Percentiles rank a stretch among this genome's conserved stretches.
Evolutionary conservation across 92 coral and sea anemone genomes (phyloP).

Genomic region (Zoanthus gigantus): DNA sequence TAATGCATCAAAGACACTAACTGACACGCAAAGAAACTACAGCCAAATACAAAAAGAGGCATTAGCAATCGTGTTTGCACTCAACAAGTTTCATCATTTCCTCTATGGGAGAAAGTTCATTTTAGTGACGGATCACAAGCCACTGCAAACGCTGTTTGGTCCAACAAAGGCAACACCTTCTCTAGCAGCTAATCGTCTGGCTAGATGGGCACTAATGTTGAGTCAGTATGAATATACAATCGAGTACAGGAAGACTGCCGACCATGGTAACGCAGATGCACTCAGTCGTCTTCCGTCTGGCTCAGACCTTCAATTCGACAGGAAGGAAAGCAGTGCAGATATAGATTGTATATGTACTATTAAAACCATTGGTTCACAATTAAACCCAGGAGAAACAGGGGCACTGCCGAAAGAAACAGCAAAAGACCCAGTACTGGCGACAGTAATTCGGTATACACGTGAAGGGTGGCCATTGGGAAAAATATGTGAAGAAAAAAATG

Average conservation of each 20-base stretch:
- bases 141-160: conserved; percentile 9
- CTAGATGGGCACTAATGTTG: conserved; percentile 3
- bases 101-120: conserved; percentile 2
- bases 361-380: conserved; percentile 40
- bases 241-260: conserved; percentile 20
- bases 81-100: conserved; percentile 6
- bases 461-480: conserved; percentile 12
- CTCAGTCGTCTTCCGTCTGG: conserved; percentile 20
- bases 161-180: conserved; percentile 20
- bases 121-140: conserved; percentile 7
- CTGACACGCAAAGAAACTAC: conserved; percentile 28
- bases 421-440: conserved; percentile 15
- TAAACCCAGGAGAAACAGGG: conserved; percentile 43
- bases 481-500: background rate
- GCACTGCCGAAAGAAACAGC: conserved; percentile 29
- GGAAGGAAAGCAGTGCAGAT: conserved; percentile 48
- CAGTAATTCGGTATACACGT: too few relatives aligned
- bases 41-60: conserved; percentile 6
- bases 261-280: conserved; percentile 10
- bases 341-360: conserved; percentile 44
- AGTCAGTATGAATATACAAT: conserved; percentile 14
- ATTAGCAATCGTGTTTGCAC: background rate
- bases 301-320: conserved; percentile 44
- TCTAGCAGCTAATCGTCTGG: conserved; percentile 26
- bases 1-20: conserved; percentile 38